Conservation (phyloP, 2,113 vertebrate genomes). For the Taurulus bubalis region DNA sequence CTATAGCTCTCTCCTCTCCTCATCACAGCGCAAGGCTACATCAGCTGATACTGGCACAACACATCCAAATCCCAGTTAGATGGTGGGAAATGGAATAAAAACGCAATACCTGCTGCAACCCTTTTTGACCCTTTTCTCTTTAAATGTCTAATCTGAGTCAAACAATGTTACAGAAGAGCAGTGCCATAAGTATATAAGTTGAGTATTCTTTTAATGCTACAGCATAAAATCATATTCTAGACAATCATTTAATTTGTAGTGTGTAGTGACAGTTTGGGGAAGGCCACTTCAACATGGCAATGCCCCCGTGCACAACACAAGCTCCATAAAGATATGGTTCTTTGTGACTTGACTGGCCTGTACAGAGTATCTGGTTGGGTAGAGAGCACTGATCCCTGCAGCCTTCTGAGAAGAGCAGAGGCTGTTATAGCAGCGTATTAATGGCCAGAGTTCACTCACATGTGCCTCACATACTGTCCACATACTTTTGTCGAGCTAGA, state of each 20-base stretch:
- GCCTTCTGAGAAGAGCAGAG: constrained; percentile 10
- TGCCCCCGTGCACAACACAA: background rate
- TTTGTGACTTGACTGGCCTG: constrained; percentile 1
- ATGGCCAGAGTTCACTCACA: background rate
- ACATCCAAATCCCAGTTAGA: background rate
- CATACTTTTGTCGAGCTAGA: constrained; percentile 2
- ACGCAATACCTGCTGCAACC: background rate
- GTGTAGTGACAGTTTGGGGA: background rate
- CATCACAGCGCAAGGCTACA: background rate
- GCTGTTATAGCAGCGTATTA: constrained; percentile 13
- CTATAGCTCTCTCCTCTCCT: background rate
- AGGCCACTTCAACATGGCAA: background rate
- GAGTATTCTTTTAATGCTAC: background rate
- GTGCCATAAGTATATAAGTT: background rate
- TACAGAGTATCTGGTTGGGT: background rate
- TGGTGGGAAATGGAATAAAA: background rate
- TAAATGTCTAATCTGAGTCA: background rate
- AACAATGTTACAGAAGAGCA: background rate
- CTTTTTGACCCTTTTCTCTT: background rate
- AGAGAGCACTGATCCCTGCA: background rate
- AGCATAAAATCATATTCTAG: background rate
- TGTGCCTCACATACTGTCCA: background rate
- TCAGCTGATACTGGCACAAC: background rate
- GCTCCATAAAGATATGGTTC: background rate
- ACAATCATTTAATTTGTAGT: background rate